Conservation (phyloP, 1,140 invertebrate species). For the Zaprionus nigranus region DNA sequence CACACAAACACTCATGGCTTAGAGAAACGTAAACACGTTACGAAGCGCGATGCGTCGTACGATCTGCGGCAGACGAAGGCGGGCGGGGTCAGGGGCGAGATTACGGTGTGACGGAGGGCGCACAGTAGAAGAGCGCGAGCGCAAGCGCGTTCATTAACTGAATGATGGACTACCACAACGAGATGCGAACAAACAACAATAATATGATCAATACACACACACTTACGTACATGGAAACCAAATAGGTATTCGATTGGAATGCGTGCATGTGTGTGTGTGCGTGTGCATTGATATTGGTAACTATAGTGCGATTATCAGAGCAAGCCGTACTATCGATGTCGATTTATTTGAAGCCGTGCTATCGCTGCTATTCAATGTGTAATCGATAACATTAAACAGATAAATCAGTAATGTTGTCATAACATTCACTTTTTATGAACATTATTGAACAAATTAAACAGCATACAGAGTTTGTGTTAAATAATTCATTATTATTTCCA, state of each 20-base stretch:
- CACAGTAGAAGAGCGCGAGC: slow-evolving; percentile 22
- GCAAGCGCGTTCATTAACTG: slow-evolving; percentile 60
- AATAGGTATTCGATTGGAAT: slow-evolving; percentile 51
- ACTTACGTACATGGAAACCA: slow-evolving; percentile 10
- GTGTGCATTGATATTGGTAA: slow-evolving; percentile 21
- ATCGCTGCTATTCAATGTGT: neutral
- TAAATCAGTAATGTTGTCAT: no score
- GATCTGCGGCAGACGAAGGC: slow-evolving; percentile 10
- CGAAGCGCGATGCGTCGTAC: slow-evolving; percentile 35
- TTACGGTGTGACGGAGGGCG: slow-evolving; percentile 16
- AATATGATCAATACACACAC: slow-evolving; percentile 30
- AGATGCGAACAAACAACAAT: slow-evolving; percentile 47
- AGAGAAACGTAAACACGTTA: slow-evolving; percentile 73
- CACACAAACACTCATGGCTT: slow-evolving; percentile 47
- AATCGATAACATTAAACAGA: no score
- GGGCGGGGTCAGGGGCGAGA: slow-evolving; percentile 27
- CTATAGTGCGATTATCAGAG: neutral
- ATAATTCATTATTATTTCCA: no score
- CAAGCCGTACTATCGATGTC: slow-evolving; percentile 31
- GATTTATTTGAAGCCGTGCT: slow-evolving; percentile 16
- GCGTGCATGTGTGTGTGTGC: slow-evolving; percentile 19
- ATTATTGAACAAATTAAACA: no score
- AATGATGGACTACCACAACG: slow-evolving; percentile 66
- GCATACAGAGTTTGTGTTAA: no score
- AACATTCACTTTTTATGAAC: no score